phyloP scores from a whole-genome alignment of 2,888 invertebrate genomes.

The Falcaria lacertinaria region DNA sequence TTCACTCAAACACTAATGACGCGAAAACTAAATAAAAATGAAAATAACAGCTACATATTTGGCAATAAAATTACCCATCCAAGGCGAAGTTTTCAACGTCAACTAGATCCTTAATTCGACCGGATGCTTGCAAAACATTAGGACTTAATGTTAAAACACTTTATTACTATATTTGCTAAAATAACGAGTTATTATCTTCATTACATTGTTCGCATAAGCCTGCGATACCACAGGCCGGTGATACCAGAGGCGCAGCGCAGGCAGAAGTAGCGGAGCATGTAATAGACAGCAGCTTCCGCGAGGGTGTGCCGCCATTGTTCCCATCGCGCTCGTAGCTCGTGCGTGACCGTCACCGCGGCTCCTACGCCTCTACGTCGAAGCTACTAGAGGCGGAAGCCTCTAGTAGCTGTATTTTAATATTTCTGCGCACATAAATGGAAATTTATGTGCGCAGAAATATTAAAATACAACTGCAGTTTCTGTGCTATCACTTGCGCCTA shows the following conservation, averaged over 20 bases:
- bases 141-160: no score
- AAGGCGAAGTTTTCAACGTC: no score
- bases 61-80: no score
- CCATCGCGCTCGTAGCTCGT: conserved; percentile 23
- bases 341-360: conserved; percentile 42
- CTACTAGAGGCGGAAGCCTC: conserved; percentile 2
- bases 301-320: conserved; percentile 57
- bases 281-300: conserved; percentile 62
- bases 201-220: conserved; percentile 1
- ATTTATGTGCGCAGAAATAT: neutral
- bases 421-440: neutral
- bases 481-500: no score
- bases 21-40: no score
- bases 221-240: neutral
- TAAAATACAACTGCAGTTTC: neutral
- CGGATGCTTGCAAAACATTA: no score
- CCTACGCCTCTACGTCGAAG: conserved; percentile 4
- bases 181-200: no score
- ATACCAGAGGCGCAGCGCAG: conserved; percentile 32
- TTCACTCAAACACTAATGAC: no score
- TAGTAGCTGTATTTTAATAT: neutral
- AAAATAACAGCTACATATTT: no score
- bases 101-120: no score
- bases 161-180: no score
- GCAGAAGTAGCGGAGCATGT: conserved; percentile 54